A percentile compares a stretch with the other conserved stretches of the same genome.
These are phyloP conservation scores for Tholera decimalis DNA, from an alignment of 2,888 invertebrate genomes.

Conservation along the genomic window DNA sequence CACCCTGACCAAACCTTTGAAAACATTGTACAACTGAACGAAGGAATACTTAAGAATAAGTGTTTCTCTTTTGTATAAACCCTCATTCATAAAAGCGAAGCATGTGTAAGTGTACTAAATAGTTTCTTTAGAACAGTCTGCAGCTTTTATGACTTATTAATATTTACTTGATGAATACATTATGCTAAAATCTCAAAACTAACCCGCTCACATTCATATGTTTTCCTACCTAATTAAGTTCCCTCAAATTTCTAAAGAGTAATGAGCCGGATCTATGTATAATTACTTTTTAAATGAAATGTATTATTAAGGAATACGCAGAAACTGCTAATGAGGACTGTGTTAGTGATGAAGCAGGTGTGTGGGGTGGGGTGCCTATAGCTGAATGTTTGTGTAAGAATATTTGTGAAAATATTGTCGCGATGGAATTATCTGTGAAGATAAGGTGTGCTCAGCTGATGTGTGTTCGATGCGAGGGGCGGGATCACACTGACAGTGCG, in stretches of 20 bases:
- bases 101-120: constrained; percentile 55
- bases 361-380: constrained; percentile 36
- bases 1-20: constrained; percentile 57
- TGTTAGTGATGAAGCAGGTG: constrained; percentile 24
- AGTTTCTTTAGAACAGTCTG: constrained; percentile 33
- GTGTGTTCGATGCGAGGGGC: constrained; percentile 60
- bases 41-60: constrained; percentile 64
- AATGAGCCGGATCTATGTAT: constrained; percentile 25
- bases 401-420: constrained; percentile 48
- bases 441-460: constrained; percentile 67
- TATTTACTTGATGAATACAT: constrained; percentile 24
- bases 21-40: constrained; percentile 65
- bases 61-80: constrained; percentile 65
- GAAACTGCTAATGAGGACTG: constrained; percentile 39
- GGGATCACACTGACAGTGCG: constrained; percentile 50
- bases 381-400: constrained; percentile 40
- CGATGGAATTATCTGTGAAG: constrained; percentile 55
- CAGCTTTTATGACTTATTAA: constrained; percentile 29
- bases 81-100: constrained; percentile 68
- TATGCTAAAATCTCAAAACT: constrained; percentile 39
- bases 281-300: constrained; percentile 32
- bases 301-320: constrained; percentile 36
- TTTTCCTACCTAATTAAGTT: constrained; percentile 24
- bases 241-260: constrained; percentile 21
- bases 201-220: constrained; percentile 18